Evolutionary conservation across 1,140 invertebrate genomes (phyloP).

Genomic region (Pogonus chalceus): DNA sequence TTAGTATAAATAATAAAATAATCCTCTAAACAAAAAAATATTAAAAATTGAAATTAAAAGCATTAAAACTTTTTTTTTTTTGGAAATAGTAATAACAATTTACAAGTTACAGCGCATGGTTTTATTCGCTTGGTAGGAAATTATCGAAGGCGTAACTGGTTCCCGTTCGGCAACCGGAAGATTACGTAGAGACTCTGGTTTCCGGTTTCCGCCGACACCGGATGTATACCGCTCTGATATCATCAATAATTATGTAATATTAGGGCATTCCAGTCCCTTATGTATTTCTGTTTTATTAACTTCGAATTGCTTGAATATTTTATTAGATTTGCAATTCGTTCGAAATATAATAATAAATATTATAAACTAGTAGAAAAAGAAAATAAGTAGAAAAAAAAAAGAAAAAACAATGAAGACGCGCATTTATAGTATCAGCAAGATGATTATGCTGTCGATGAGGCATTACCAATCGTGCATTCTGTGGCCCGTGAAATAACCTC

Average conservation of each 20-base stretch:
- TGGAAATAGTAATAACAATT: too few species aligned
- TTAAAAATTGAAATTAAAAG: too few species aligned
- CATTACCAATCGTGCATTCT: not conserved
- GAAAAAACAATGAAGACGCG: not conserved
- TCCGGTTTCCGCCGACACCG: not conserved
- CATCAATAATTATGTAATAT: conserved; percentile 3
- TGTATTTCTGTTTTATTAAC: not conserved
- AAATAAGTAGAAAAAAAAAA: not conserved
- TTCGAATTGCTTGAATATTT: not conserved
- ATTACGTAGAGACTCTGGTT: conserved; percentile 2
- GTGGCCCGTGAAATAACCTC: not conserved
- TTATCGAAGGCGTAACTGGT: not conserved
- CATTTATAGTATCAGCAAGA: not conserved
- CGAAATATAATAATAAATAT: too few species aligned
- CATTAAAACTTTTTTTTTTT: too few species aligned
- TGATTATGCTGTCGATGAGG: not conserved
- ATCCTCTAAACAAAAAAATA: too few species aligned
- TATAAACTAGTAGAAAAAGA: not conserved
- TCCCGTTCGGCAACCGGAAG: not conserved
- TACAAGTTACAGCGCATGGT: not conserved
- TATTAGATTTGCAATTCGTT: too few species aligned
- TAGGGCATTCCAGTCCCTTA: not conserved
- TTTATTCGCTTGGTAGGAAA: not conserved
- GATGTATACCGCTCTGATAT: not conserved
- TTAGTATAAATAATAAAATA: too few species aligned